These are phyloP conservation scores for Trogon melanurus DNA, from an alignment of 2,113 vertebrate species.

Conservation along the genomic window DNA sequence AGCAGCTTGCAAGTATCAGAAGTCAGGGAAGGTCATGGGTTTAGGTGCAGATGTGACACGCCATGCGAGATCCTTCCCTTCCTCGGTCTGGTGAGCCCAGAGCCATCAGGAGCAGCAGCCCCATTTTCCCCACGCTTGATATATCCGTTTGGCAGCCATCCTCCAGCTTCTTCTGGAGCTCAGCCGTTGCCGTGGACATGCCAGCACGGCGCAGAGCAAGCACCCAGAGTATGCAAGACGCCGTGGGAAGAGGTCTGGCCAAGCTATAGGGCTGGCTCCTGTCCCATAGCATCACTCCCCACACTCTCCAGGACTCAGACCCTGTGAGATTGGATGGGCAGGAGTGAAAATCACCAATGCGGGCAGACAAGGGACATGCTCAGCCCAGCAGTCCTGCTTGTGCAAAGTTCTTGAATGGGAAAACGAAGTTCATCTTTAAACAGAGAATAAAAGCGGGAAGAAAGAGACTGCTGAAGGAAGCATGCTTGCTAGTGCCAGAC, in stretches of 20 bases:
- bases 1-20: background rate
- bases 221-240: accelerated
- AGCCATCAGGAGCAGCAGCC: background rate
- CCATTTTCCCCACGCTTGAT: accelerated
- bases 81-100: background rate
- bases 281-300: background rate
- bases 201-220: background rate
- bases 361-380: background rate
- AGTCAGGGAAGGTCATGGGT: background rate
- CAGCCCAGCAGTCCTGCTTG: background rate
- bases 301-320: accelerated
- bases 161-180: background rate
- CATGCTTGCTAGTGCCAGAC: background rate
- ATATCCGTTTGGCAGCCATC: background rate
- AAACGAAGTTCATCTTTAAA: background rate
- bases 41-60: background rate
- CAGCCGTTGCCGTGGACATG: accelerated
- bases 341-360: background rate
- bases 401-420: background rate
- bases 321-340: background rate
- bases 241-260: background rate
- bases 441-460: background rate
- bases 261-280: background rate
- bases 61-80: background rate
- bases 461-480: background rate